Evolutionary conservation across 2,797 vertebrate genomes (phyloP), one percentile per base, ranked within the genome.

Genomic region (Crenuchus spilurus): DNA sequence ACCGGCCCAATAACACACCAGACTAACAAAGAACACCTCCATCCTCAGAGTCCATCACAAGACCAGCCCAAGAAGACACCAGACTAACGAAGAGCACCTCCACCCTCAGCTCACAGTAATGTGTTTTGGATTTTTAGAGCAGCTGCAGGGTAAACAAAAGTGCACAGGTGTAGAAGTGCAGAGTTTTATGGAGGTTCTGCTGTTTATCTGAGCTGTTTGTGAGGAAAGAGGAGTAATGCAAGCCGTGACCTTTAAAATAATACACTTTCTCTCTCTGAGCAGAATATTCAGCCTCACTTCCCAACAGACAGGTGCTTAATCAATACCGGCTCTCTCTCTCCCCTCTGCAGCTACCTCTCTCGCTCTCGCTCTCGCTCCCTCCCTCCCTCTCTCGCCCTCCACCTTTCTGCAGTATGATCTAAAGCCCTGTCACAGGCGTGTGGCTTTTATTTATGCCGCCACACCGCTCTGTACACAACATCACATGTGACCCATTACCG

Each of bases 181-280:
- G 74, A 58, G 58, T 60, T 60, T 48, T 11, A 18, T 70, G 64
- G 18, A 55, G 72, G 26, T 49, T 68, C 76, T 13, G 63, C 80
- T 85, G 87, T 89, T 91, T 89, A 89, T 86, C 86, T 44, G 64
- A 84, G 82, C 68, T 65, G 42, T 74, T 62, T 46, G 64, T 67
- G 75, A 81, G 72, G 72, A 81, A 75, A 79, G 77, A 81, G 77
- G 75, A 81, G 82, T 89, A 91, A 92, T 90, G 84, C 87, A 89
- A 83, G 85, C 86, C 83, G 63, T 86, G 90, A 93, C 91, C 91
- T 93, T 91, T 91, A 83, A 89, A 92, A 92, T 91, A 90, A 92
- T 89, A 91, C 78, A 88, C 87, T 90, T 91, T 91, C 90, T 88
- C 88, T 88, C 77, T 82, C 81, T 81, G 88, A 85, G 84, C 88